Conservation (phyloP, 2,888 invertebrate genomes). For the Amiota minor region DNA sequence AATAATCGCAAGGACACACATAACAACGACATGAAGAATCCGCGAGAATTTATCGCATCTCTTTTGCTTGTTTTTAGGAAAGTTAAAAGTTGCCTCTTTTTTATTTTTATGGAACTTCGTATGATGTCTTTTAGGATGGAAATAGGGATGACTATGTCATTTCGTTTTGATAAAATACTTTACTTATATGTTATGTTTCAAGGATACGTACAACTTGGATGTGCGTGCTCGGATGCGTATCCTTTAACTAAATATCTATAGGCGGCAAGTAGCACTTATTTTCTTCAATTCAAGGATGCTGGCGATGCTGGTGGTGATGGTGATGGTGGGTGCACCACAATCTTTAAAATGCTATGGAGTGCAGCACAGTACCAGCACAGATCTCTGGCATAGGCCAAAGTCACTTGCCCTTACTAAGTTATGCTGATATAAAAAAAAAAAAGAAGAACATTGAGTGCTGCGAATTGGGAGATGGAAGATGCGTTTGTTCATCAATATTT, state of each 20-base stretch:
- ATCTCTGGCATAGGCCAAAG: no score
- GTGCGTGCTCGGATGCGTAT: no score
- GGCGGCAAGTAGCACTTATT: no score
- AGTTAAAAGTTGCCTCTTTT: background rate
- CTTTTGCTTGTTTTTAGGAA: slow-evolving; percentile 2
- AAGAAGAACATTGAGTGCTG: no score
- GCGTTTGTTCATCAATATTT: slow-evolving; percentile 49
- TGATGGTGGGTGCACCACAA: background rate
- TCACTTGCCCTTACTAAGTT: background rate
- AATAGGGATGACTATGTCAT: slow-evolving; percentile 12
- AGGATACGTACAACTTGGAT: background rate
- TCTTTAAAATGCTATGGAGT: background rate
- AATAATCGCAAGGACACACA: slow-evolving; percentile 33
- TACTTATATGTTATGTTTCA: slow-evolving; percentile 20
- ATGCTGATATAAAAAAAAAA: no score
- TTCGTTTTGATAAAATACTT: slow-evolving; percentile 30
- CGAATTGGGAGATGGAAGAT: no score
- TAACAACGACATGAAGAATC: background rate
- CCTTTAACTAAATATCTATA: no score
- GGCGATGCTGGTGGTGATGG: background rate
- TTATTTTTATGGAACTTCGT: background rate
- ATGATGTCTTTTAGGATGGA: no score
- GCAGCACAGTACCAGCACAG: no score
- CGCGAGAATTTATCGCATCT: background rate
- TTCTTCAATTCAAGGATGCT: background rate